Conservation (phyloP, 2,113 vertebrate genomes). For the Antechinus flavipes region DNA sequence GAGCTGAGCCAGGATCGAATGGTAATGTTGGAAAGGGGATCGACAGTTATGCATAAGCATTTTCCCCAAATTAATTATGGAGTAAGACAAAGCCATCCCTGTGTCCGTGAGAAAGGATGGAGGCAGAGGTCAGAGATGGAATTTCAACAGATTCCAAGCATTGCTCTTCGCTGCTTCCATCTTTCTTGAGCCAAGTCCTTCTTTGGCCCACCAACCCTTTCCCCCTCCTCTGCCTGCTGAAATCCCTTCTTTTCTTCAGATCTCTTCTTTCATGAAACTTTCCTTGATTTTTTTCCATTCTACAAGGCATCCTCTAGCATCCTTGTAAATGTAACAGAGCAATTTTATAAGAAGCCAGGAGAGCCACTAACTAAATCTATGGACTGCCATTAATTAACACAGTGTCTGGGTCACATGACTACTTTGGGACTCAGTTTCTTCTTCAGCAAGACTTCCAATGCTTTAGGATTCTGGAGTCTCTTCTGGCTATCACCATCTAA, state of each 20-base stretch:
- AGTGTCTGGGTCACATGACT: background rate
- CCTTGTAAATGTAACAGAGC: background rate
- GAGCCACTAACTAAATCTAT: background rate
- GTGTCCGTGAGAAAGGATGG: background rate
- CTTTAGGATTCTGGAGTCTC: background rate
- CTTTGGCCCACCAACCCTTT: background rate
- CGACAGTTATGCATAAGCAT: background rate
- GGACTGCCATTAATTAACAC: background rate
- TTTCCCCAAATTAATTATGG: too few relatives aligned
- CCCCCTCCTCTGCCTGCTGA: background rate
- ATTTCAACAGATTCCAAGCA: slow-evolving; percentile 46
- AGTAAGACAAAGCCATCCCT: slow-evolving; percentile 51
- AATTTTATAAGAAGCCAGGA: background rate
- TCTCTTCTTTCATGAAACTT: background rate
- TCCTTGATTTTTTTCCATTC: background rate
- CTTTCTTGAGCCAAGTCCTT: background rate
- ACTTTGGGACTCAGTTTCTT: background rate
- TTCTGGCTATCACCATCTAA: background rate
- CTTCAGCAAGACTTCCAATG: background rate
- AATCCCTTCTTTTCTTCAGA: background rate
- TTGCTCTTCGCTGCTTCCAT: background rate
- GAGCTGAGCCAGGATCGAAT: background rate
- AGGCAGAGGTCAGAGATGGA: background rate
- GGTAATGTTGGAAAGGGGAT: background rate
- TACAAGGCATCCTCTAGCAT: background rate